A percentile compares a stretch with the other conserved stretches of the same genome.
Conservation (phyloP, 2,113 vertebrate genomes). For the Hylia prasina region DNA sequence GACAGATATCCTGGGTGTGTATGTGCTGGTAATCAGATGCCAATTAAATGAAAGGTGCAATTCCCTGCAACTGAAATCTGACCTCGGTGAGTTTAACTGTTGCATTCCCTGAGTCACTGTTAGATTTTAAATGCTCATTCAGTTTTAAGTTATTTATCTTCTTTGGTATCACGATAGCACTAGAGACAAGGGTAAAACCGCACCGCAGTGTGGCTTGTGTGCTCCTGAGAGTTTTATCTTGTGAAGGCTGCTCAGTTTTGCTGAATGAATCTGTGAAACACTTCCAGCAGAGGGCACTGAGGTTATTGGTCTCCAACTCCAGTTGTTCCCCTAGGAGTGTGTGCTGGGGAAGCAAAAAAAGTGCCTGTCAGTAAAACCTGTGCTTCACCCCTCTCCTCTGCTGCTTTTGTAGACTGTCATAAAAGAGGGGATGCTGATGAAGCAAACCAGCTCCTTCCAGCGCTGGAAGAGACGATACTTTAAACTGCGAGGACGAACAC, state of each 20-base stretch:
- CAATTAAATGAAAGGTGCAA: not conserved
- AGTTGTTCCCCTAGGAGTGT: fast-evolving
- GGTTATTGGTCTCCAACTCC: not conserved
- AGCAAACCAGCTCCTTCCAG: constrained; percentile 96
- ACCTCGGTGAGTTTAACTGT: not conserved
- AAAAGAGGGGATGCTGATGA: constrained; percentile 93
- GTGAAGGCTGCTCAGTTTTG: not conserved
- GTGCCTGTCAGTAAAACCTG: not conserved
- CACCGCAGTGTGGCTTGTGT: not conserved
- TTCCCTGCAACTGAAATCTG: not conserved
- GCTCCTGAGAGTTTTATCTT: not conserved
- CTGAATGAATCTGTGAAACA: not conserved
- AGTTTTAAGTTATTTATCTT: not conserved
- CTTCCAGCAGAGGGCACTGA: constrained; percentile 63
- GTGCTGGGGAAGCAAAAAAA: not conserved
- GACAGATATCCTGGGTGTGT: not conserved
- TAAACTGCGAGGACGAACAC: constrained; percentile 90
- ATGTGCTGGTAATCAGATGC: not conserved
- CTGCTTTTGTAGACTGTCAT: constrained; percentile 83
- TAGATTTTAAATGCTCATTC: not conserved
- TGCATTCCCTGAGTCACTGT: not conserved
- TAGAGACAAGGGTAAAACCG: not conserved
- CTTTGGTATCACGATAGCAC: not conserved
- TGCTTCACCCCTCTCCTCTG: not conserved
- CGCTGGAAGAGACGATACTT: constrained; percentile 96